Evolutionary conservation across 1,140 invertebrate species (phyloP), one percentile per base, ranked within the genome.

Genomic region (Anastrepha obliqua): DNA sequence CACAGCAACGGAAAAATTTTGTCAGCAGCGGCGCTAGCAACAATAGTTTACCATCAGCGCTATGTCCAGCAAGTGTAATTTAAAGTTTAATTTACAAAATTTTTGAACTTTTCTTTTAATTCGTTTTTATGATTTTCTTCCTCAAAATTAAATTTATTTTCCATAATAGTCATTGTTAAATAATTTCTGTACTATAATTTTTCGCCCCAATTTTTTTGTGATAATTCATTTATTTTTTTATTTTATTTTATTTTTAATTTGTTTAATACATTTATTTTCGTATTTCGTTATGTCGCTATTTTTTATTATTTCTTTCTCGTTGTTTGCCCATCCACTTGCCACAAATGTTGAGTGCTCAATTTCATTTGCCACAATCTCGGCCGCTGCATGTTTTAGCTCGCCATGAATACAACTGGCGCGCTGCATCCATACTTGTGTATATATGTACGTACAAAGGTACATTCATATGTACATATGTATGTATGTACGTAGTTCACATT

Each of bases 291-390:
- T 15, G 7, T 65, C 2, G 5, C 20, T 44, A 13, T 70, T 44
- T 70, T 42, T 29, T 29, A 29, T 29, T 29, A 29, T 29, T 29
- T 29, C 29, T 29, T 29, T 29, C 29, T 6, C 51, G 2, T 55
- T 5, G 51, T 3, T 29, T 55, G 2, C 47, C n/a, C n/a, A 20
- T 9, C 74, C 74, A 58, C n/a, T 20, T 55, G 47, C 74, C 47
- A 81, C 44, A 81, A 20, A 13, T 81, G 7, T 55, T 81, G n/a
- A 81, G 47, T n/a, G 74, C 74, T 81, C 74, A 81, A 58, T 81
- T 81, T 81, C 74, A 81, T 81, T 81, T 51, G 47, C 44, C 15
- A 8, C 74, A 81, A 81, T 81, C 74, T 7, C 20, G 7, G 1
- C 15, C n/a, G 74, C 51, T 55, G n/a, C n/a, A 7, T 55, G 8